Evolutionary conservation across 1,140 invertebrate genomes (phyloP).

Genomic region (Drosophila murphyi): DNA sequence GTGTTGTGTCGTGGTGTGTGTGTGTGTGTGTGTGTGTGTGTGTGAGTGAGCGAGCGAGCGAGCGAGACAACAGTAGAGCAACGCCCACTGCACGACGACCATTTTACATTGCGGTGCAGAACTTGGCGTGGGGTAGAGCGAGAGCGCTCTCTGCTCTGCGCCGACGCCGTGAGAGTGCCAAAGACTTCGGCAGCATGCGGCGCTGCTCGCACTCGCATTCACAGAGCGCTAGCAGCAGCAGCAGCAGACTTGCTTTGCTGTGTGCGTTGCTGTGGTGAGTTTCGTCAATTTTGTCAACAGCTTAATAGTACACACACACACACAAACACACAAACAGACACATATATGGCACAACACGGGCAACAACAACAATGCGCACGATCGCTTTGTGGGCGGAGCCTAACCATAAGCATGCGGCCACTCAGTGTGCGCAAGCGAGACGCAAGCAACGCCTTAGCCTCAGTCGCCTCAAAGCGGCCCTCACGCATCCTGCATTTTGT

Average conservation of each 20-base stretch:
- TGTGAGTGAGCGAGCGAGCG: not conserved
- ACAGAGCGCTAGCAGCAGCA: not conserved
- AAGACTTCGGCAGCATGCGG: slow-evolving; percentile 17
- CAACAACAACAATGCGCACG: slow-evolving; percentile 61
- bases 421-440: slow-evolving; percentile 49
- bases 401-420: slow-evolving; percentile 13
- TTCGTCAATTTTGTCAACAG: slow-evolving; percentile 38
- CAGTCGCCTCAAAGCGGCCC: slow-evolving; percentile 6
- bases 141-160: slow-evolving; percentile 40
- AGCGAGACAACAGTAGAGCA: slow-evolving; percentile 56
- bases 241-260: not conserved
- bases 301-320: slow-evolving; percentile 1
- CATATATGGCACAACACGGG: not conserved
- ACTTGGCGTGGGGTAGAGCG: slow-evolving; percentile 42
- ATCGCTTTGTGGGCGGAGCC: slow-evolving; percentile 74
- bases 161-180: slow-evolving; percentile 32
- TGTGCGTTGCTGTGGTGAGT: slow-evolving; percentile 39
- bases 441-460: slow-evolving; percentile 29
- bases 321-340: slow-evolving; percentile 22
- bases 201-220: slow-evolving; percentile 34
- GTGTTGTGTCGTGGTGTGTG: not conserved
- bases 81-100: slow-evolving; percentile 71
- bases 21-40: slow-evolving; percentile 2
- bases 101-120: slow-evolving; percentile 65
- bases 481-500: slow-evolving; percentile 24